phyloP scores from a whole-genome alignment of 2,888 invertebrate genomes.

The Odontothrips loti region DNA sequence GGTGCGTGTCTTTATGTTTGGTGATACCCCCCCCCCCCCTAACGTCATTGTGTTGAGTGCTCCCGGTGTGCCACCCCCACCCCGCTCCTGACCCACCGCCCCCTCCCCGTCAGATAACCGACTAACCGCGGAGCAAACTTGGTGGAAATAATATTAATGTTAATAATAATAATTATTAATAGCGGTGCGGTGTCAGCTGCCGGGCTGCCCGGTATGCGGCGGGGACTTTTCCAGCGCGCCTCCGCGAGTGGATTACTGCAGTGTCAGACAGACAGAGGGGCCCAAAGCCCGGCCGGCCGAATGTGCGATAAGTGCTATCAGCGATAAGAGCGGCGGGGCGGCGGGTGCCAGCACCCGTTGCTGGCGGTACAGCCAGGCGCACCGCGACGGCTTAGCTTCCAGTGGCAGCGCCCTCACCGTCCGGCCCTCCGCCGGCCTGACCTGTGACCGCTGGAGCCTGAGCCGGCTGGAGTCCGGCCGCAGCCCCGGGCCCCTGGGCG shows the following conservation, averaged over 20 bases:
- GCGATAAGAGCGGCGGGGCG: neutral
- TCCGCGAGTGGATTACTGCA: too few relatives aligned
- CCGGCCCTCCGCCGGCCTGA: neutral
- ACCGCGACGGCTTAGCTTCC: neutral
- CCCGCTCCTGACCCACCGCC: neutral
- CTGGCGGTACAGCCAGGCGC: neutral
- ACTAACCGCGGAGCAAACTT: neutral
- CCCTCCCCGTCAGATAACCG: neutral
- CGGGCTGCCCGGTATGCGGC: too few relatives aligned
- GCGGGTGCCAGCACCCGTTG: neutral
- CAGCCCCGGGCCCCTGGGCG: neutral
- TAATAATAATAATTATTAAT: too few relatives aligned
- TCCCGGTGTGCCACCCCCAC: neutral
- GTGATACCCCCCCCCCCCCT: neutral
- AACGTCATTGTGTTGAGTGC: neutral
- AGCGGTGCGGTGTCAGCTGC: too few relatives aligned
- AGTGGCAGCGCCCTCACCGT: neutral
- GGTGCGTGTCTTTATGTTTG: neutral
- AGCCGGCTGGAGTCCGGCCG: neutral
- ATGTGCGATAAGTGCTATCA: too few relatives aligned
- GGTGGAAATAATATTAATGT: neutral
- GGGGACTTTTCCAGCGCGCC: too few relatives aligned
- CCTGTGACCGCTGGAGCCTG: neutral
- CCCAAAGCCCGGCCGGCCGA: neutral
- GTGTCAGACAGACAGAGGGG: neutral